phyloP scores from a whole-genome alignment of 2,888 invertebrate species.

The Tortricodes alternella region DNA sequence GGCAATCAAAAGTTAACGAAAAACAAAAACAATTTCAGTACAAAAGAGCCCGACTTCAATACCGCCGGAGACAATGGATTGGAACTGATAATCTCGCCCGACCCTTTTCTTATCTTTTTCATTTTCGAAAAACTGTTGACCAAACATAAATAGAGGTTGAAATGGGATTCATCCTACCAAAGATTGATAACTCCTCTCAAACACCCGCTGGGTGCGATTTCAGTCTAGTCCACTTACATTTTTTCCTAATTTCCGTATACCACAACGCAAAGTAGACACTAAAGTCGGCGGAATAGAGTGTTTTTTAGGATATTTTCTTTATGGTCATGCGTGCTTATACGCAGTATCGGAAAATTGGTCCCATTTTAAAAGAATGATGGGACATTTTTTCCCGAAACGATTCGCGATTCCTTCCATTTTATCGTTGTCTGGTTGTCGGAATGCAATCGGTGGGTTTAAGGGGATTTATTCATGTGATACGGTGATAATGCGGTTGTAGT shows the following conservation, averaged over 20 bases:
- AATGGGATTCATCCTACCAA: constrained; percentile 65
- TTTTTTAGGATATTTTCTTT: neutral
- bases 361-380: constrained; percentile 76
- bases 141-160: constrained; percentile 74
- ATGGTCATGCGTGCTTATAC: constrained; percentile 65
- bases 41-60: constrained; percentile 11
- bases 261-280: constrained; percentile 39
- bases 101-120: constrained; percentile 59
- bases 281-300: constrained; percentile 32
- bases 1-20: constrained; percentile 14
- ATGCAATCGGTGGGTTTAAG: constrained; percentile 26
- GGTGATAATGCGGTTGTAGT: constrained; percentile 17
- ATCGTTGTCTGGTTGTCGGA: constrained; percentile 33
- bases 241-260: constrained; percentile 51
- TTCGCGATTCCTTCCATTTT: constrained; percentile 55
- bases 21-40: constrained; percentile 22
- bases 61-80: constrained; percentile 21
- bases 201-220: constrained; percentile 73
- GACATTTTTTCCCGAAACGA: constrained; percentile 65
- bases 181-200: constrained; percentile 73
- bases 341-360: constrained; percentile 67
- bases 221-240: constrained; percentile 57
- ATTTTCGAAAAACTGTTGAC: constrained; percentile 66
- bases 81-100: constrained; percentile 24
- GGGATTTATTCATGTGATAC: constrained; percentile 20